Percentiles rank a stretch among this genome's conserved stretches.
Evolutionary conservation across 1,140 invertebrate genomes (phyloP).

Genomic region (Zaprionus vittiger): DNA sequence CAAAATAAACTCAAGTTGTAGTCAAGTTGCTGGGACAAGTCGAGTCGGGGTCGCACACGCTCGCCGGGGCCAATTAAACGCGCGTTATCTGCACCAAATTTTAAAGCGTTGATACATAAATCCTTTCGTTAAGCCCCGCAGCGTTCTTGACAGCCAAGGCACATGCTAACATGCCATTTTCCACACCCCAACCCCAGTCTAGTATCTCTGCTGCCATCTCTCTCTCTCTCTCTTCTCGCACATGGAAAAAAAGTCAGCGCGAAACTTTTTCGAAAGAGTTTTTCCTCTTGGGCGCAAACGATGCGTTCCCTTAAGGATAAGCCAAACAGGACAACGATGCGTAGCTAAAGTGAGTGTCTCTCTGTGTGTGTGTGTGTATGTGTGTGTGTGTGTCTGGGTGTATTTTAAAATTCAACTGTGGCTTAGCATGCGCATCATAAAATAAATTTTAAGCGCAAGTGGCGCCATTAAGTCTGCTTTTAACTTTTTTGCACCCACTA

Average conservation of each 20-base stretch:
- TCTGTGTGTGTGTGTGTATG: conserved; percentile 4
- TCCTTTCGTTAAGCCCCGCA: conserved; percentile 83
- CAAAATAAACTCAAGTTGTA: conserved; percentile 37
- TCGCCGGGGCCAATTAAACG: conserved; percentile 81
- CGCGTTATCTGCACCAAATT: conserved; percentile 83
- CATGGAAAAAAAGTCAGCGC: conserved; percentile 58
- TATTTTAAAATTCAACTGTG: conserved; percentile 83
- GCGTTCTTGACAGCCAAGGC: conserved; percentile 82
- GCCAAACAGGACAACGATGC: conserved; percentile 54
- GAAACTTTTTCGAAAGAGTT: conserved; percentile 81
- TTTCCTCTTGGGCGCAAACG: conserved; percentile 61
- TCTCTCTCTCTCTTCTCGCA: background rate
- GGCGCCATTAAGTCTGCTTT: conserved; percentile 81
- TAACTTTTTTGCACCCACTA: conserved; percentile 82
- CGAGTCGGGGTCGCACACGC: conserved; percentile 48
- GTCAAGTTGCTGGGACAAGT: conserved; percentile 43
- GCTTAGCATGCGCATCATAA: conserved; percentile 82
- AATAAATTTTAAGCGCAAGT: conserved; percentile 83
- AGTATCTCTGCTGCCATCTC: background rate
- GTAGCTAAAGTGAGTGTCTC: conserved; percentile 33
- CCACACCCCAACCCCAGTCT: conserved; percentile 53
- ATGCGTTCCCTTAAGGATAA: conserved; percentile 74
- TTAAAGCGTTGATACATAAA: conserved; percentile 85
- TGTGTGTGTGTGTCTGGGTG: conserved; percentile 38
- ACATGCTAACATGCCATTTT: conserved; percentile 83